Evolutionary conservation across 2,113 vertebrate species (phyloP).

Genomic region (Larimichthys crocea): DNA sequence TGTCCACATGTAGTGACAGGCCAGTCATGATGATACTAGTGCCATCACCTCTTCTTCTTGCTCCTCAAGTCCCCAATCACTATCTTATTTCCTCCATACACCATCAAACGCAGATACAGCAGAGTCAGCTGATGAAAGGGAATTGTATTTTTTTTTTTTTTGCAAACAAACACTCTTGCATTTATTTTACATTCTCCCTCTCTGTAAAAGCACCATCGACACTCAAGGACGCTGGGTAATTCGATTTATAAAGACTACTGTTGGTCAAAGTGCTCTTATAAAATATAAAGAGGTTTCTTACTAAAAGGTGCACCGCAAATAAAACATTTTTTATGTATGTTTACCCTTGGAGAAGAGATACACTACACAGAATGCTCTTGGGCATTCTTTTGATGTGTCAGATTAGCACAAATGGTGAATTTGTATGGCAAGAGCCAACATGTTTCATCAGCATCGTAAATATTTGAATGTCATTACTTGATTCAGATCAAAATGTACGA

Average conservation of each 20-base stretch:
- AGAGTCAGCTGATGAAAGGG: slow-evolving; percentile 31
- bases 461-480: slow-evolving; percentile 18
- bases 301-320: slow-evolving; percentile 37
- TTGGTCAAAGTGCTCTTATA: slow-evolving; percentile 47
- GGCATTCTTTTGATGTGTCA: slow-evolving; percentile 18
- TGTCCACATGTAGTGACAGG: slow-evolving; percentile 71
- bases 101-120: slow-evolving; percentile 8
- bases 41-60: slow-evolving; percentile 15
- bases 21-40: slow-evolving; percentile 33
- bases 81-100: slow-evolving; percentile 18
- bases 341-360: slow-evolving; percentile 11
- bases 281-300: slow-evolving; percentile 36
- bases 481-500: slow-evolving; percentile 14
- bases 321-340: neutral
- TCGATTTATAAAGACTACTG: slow-evolving; percentile 53
- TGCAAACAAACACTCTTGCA: slow-evolving; percentile 16
- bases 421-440: neutral
- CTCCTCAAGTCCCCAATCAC: slow-evolving; percentile 9
- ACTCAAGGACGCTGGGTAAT: slow-evolving; percentile 62
- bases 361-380: neutral
- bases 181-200: slow-evolving; percentile 25
- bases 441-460: neutral
- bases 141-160: slow-evolving; percentile 27
- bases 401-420: slow-evolving; percentile 13
- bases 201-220: slow-evolving; percentile 28